Base-by-base conservation (phyloP, 2,113 vertebrate genomes). In the Sclerurus mexicanus region DNA sequence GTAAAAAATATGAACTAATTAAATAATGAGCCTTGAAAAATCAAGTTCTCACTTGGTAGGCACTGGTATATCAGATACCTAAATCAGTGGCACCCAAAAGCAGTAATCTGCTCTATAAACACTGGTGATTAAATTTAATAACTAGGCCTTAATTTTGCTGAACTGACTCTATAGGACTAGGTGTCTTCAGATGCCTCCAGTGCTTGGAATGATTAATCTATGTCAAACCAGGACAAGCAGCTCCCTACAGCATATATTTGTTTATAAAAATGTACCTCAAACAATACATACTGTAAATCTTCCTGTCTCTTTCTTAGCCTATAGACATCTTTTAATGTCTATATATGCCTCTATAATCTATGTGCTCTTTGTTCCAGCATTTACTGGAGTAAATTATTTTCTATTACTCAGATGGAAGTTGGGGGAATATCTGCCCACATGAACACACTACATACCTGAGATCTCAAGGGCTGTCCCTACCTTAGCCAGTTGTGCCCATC, bases 101-200 rank as follows among this genome's bases (percentile, higher is more conserved):
- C 74, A 62, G 55, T 83, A 94, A 91, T 94, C 56, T 91, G 20
- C 67, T 81, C 82, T 92, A 64, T 79, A 93, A 95, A 94, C 79
- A 90, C 17, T 77, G 68, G 50, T 95, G 93, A 94, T 96, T 95
- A 90, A 67, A 94, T 75, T 90, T 94, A 94, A 95, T 97, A 96
- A 96, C 75, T 80, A 88, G 47, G 47, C 90, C 63, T 84, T 94
- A 92, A 90, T 93, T 94, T 80, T 88, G 79, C 85, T 86, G 75
- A 88, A 90, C 75, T 39, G 63, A 91, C 82, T 96, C 55, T 37
- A 59, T 40, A 86, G 74, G 63, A 76, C 77, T 85, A 85, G 42
- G 30, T 71, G 67, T 73, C 56, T 93, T 39, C 78, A 59, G 47
- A 80, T 2, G 20, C 35, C 47, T 71, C 37, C 28, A 62, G 55